Evolutionary conservation across 2,113 vertebrate genomes (phyloP), one percentile per base, ranked within the genome.

Genomic region (Misgurnus mizolepis): DNA sequence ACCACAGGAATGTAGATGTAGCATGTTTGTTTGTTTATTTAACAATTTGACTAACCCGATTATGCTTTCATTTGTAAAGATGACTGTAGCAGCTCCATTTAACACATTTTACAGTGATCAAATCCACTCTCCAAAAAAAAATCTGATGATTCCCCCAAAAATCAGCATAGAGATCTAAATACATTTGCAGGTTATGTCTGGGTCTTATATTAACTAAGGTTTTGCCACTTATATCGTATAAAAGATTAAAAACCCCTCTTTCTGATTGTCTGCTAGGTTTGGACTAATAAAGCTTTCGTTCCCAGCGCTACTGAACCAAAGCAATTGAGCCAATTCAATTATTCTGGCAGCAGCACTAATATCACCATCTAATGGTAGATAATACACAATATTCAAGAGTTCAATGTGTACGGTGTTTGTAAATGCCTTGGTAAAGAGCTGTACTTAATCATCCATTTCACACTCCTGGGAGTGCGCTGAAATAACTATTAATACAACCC

Each of bases 391-490:
- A 89, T 86, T 89, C 76, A 64, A 80, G 86, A 88, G 86, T 90
- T 92, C 87, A 91, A 81, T 86, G 88, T 82, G 83, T 72, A 85
- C 80, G 86, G 86, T 82, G 88, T 89, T 88, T 87, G 85, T 80
- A 87, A 86, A 89, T 88, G 89, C 80, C 82, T 86, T 56, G 49
- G 87, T 90, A 91, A 92, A 89, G 83, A 89, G 86, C 86, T 80
- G 77, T 85, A 90, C 84, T 93, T 89, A 92, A 90, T 91, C 90
- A 91, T 91, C 84, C 87, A 86, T 88, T 85, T 87, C 81, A 82
- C 87, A 56, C 88, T 90, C 86, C 71, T 18, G 88, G 88, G 89
- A 90, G 56, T 50, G 74, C 62, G 79, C 61, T 69, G 82, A 68
- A 88, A 88, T 87, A 88, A 86, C 84, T 81, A 83, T 71, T 81